These are phyloP conservation scores for Manis pentadactyla DNA, from an alignment of 2,797 vertebrate genomes.

Conservation along the genomic window DNA sequence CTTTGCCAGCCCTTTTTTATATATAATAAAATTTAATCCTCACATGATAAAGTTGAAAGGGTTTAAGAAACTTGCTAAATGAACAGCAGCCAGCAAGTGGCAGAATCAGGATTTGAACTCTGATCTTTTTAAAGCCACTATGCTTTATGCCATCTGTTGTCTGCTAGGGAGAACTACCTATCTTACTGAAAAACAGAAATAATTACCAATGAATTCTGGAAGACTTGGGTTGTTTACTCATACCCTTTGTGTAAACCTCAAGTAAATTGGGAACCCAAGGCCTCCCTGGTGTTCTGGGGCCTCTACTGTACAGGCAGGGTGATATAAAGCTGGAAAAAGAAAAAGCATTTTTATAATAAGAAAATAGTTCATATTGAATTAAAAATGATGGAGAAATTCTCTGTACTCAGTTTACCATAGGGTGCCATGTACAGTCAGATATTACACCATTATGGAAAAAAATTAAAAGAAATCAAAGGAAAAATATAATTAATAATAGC, in stretches of 20 bases:
- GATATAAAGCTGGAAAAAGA: not conserved
- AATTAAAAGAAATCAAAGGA: not conserved
- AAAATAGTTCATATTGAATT: not conserved
- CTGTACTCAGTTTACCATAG: not conserved
- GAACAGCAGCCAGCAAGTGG: not conserved
- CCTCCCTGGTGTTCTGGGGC: not conserved
- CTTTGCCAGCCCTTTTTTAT: constrained; percentile 34
- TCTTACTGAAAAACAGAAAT: not conserved
- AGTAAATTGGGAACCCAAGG: not conserved
- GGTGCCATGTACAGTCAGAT: not conserved
- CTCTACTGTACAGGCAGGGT: not conserved
- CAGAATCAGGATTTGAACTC: not conserved
- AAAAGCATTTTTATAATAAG: not conserved
- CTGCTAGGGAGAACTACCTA: not conserved
- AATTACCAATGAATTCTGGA: not conserved
- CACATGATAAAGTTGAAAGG: not conserved
- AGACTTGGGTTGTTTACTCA: not conserved
- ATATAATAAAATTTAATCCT: not conserved
- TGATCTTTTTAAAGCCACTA: not conserved
- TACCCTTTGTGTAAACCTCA: not conserved
- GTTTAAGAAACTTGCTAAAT: not conserved
- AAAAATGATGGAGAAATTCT: not conserved
- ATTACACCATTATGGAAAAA: not conserved
- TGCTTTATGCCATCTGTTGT: not conserved
- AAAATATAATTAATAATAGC: not conserved